Conservation (phyloP, 1,140 invertebrate genomes). For the Maconellicoccus hirsutus region DNA sequence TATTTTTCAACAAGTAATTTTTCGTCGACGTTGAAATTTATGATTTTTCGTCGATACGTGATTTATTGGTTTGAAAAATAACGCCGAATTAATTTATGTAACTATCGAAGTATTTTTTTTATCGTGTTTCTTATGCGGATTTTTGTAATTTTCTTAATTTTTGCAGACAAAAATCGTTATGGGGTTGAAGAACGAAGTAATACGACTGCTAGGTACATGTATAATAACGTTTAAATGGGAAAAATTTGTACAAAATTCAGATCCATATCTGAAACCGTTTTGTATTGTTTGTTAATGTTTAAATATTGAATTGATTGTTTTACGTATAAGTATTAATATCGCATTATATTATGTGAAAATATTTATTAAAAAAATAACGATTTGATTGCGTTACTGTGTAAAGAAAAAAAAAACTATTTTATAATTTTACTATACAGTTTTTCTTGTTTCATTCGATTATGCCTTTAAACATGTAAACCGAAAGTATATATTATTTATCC, state of each 20-base stretch:
- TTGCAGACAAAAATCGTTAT: conserved; percentile 13
- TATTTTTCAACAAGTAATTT: no score
- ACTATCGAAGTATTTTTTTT: no score
- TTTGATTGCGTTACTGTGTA: neutral
- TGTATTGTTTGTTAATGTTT: conserved; percentile 14
- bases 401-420: conserved; percentile 7
- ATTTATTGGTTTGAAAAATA: no score
- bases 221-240: neutral
- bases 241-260: conserved; percentile 8
- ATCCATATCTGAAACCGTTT: neutral
- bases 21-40: no score
- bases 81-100: no score
- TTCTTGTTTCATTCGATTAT: neutral
- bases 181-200: neutral
- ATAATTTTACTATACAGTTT: conserved; percentile 8
- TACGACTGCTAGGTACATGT: neutral
- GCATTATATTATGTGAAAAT: neutral
- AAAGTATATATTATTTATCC: neutral
- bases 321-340: neutral
- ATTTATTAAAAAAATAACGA: neutral
- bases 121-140: no score
- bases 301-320: neutral
- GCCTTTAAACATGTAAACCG: neutral
- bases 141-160: neutral
- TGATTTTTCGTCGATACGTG: no score